phyloP scores from a whole-genome alignment of 2,113 vertebrate species.

The Paracanthobrama guichenoti region DNA sequence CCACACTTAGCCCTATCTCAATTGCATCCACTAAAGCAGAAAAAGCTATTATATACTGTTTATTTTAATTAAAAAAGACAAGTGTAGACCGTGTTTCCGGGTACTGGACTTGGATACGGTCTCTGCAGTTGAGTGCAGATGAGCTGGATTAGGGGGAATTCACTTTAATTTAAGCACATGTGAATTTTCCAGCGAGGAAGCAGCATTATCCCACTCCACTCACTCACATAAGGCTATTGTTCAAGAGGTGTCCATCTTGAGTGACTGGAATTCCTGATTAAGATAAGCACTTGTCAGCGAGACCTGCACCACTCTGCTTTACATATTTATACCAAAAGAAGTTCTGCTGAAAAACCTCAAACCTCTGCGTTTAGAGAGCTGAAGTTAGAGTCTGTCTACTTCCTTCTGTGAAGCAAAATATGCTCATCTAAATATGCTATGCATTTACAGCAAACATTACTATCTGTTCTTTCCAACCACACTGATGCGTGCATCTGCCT shows the following conservation, averaged over 20 bases:
- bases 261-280: slow-evolving; percentile 36
- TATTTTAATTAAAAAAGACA: slow-evolving; percentile 51
- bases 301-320: not conserved
- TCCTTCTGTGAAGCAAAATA: not conserved
- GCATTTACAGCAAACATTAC: not conserved
- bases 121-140: slow-evolving; percentile 45
- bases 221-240: slow-evolving; percentile 11
- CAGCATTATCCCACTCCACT: slow-evolving; percentile 31
- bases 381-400: not conserved
- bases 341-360: not conserved
- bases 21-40: slow-evolving; percentile 21
- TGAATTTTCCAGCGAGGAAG: slow-evolving; percentile 48
- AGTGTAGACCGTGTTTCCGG: slow-evolving; percentile 17
- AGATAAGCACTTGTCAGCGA: not conserved
- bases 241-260: not conserved
- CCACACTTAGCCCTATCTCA: slow-evolving; percentile 1
- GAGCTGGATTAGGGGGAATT: slow-evolving; percentile 51
- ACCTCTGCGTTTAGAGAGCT: not conserved
- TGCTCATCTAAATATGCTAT: not conserved
- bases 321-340: not conserved
- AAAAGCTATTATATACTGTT: slow-evolving; percentile 47
- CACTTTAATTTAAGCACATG: slow-evolving; percentile 61
- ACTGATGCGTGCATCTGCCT: not conserved
- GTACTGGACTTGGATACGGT: slow-evolving; percentile 43
- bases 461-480: not conserved